phyloP scores from a whole-genome alignment of 1,140 invertebrate genomes.

The Drosophila lowei region DNA sequence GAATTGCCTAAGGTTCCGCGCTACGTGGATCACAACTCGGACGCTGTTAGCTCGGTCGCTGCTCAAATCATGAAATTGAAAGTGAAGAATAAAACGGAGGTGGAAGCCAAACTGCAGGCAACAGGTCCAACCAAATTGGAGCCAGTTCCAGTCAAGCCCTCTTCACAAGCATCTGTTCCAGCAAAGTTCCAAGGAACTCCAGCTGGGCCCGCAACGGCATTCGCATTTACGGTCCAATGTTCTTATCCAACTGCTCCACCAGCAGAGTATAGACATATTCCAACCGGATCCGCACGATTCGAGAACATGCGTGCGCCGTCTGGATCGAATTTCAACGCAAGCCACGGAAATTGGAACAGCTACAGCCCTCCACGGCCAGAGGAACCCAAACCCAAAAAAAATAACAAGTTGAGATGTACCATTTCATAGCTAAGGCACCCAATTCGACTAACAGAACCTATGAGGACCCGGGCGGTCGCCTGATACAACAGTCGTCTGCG shows the following conservation, averaged over 20 bases:
- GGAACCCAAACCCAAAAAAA: constrained; percentile 15
- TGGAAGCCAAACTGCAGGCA: neutral
- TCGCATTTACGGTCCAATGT: too few relatives aligned
- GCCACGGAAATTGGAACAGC: neutral
- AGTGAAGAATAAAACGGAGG: constrained; percentile 1
- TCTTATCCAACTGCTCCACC: too few relatives aligned
- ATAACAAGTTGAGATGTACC: constrained; percentile 39
- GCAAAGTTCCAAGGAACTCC: too few relatives aligned
- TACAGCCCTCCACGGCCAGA: too few relatives aligned
- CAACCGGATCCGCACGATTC: constrained; percentile 29
- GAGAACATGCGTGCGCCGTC: neutral
- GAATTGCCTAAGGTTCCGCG: constrained; percentile 59
- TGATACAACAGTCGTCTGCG: constrained; percentile 12
- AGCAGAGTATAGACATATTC: constrained; percentile 31
- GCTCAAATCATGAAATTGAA: constrained; percentile 34
- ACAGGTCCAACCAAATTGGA: neutral
- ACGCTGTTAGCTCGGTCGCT: constrained; percentile 26
- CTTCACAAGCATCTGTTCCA: too few relatives aligned
- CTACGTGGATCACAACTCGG: constrained; percentile 31
- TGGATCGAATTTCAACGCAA: constrained; percentile 15
- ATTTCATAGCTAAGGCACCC: constrained; percentile 53
- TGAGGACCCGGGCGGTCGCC: constrained; percentile 20
- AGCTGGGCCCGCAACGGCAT: too few relatives aligned
- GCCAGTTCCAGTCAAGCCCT: neutral
- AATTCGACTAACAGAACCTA: constrained; percentile 23